A percentile compares a stretch with the other conserved stretches of the same genome.
phyloP scores from a whole-genome alignment of 2,113 vertebrate genomes.

The Engystomops pustulosus region DNA sequence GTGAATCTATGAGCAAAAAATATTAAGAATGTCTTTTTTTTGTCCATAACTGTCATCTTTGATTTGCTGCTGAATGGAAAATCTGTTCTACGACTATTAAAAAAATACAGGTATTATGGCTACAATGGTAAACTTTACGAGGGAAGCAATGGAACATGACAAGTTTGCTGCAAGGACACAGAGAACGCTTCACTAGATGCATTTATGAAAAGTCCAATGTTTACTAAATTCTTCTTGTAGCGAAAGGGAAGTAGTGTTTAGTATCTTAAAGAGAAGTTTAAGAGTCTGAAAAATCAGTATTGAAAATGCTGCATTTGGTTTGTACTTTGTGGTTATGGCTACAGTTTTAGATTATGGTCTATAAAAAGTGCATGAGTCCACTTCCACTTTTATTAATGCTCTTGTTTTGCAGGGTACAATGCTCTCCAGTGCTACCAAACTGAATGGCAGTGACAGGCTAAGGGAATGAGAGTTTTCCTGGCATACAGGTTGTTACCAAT shows the following conservation, averaged over 20 bases:
- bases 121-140: slow-evolving; percentile 39
- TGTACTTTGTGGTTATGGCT: too few relatives aligned
- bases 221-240: background rate
- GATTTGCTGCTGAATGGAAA: slow-evolving; percentile 28
- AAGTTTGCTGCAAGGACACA: slow-evolving; percentile 46
- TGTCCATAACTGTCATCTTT: slow-evolving; percentile 40
- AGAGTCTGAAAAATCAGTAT: background rate
- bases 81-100: slow-evolving; percentile 16
- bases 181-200: slow-evolving; percentile 1
- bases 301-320: too few relatives aligned
- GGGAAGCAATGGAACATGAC: slow-evolving; percentile 28
- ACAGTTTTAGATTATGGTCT: too few relatives aligned
- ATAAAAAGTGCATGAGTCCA: too few relatives aligned
- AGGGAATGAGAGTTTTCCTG: too few relatives aligned
- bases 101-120: slow-evolving; percentile 33
- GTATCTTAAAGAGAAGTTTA: background rate
- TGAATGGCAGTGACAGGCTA: too few relatives aligned
- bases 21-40: slow-evolving; percentile 12
- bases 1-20: slow-evolving; percentile 34
- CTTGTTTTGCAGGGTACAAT: too few relatives aligned
- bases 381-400: too few relatives aligned
- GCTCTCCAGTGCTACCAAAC: too few relatives aligned
- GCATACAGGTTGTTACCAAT: too few relatives aligned
- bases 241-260: background rate
- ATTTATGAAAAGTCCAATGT: slow-evolving; percentile 24